Conservation (phyloP, 2,113 vertebrate genomes). For the Nestor notabilis region DNA sequence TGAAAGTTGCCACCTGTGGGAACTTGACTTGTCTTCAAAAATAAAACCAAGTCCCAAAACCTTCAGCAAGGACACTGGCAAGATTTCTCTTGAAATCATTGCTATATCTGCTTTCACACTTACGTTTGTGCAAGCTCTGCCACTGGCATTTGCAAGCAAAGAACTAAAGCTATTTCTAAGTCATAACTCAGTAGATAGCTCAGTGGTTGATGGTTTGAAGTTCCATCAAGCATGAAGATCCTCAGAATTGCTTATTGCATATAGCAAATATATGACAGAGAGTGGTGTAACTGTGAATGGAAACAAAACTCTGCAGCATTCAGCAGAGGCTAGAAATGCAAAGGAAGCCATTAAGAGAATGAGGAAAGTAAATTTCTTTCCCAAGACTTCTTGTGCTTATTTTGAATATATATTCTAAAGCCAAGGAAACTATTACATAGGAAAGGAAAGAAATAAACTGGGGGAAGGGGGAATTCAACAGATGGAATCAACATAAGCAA, state of each 20-base stretch:
- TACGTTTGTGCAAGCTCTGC: not conserved
- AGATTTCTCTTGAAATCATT: not conserved
- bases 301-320: not conserved
- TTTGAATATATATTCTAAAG: constrained; percentile 1
- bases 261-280: not conserved
- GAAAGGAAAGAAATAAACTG: not conserved
- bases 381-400: not conserved
- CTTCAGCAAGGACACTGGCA: not conserved
- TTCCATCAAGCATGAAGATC: not conserved
- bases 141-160: not conserved
- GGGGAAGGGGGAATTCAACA: not conserved
- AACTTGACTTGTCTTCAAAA: not conserved
- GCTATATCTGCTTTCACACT: not conserved
- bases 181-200: not conserved
- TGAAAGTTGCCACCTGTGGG: not conserved
- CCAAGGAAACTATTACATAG: not conserved
- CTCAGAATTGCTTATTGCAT: not conserved
- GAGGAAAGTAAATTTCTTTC: not conserved
- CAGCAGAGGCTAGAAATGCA: not conserved
- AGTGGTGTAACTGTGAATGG: not conserved
- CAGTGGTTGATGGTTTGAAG: not conserved
- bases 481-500: not conserved
- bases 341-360: not conserved
- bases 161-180: not conserved
- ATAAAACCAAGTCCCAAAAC: not conserved